A percentile compares a stretch with the other conserved stretches of the same genome.
phyloP scores from a whole-genome alignment of 2,113 vertebrate species.

The Hydropotes inermis region DNA sequence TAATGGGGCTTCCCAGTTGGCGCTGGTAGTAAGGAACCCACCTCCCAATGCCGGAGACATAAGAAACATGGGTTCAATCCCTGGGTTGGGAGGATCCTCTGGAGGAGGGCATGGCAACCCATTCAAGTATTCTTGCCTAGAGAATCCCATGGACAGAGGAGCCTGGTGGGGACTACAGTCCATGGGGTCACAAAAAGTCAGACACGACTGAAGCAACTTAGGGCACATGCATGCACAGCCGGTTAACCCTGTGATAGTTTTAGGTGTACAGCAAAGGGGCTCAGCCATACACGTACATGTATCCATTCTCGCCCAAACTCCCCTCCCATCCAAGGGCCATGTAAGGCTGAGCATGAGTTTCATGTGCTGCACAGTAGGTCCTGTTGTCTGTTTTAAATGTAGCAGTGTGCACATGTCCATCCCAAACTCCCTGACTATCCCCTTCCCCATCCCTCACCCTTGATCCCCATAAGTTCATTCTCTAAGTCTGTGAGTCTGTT shows the following conservation, averaged over 20 bases:
- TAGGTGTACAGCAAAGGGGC: background rate
- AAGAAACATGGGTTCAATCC: background rate
- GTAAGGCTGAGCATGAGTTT: background rate
- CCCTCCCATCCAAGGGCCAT: background rate
- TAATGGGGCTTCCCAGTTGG: background rate
- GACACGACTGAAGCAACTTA: background rate
- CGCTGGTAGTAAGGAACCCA: fast-evolving
- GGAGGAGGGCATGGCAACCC: background rate
- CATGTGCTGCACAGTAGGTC: background rate
- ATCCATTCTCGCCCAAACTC: background rate
- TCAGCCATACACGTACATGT: background rate
- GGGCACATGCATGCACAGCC: background rate
- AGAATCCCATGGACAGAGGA: background rate
- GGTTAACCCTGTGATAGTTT: background rate
- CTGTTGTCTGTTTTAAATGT: background rate
- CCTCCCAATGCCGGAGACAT: background rate
- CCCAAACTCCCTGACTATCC: background rate
- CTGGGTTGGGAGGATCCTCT: background rate
- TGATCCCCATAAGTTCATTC: background rate
- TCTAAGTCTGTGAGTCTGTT: background rate
- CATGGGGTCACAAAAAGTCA: background rate
- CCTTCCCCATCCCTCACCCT: background rate
- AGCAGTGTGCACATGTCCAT: background rate
- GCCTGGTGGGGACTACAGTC: background rate
- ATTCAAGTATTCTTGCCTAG: background rate